Evolutionary conservation across 1,140 invertebrate genomes (phyloP).

Genomic region (Aphelenchoides fujianensis): DNA sequence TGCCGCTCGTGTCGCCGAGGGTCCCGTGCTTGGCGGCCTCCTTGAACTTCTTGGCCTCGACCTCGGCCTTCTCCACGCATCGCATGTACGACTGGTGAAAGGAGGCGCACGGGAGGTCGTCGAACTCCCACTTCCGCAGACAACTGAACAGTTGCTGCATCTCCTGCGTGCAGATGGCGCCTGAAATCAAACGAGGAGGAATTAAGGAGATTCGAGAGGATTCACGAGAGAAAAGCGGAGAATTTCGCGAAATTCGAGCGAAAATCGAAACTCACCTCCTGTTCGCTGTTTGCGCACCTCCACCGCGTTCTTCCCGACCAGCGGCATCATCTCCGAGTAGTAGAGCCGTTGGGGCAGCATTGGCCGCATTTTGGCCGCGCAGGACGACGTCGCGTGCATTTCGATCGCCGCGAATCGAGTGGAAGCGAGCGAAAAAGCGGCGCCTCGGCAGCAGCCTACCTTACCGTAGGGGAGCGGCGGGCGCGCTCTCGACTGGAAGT

Average conservation of each 20-base stretch:
- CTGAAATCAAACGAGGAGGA: slow-evolving; percentile 26
- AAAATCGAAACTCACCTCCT: slow-evolving; percentile 23
- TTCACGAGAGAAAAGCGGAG: no score
- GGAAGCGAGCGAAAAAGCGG: no score
- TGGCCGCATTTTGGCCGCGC: neutral
- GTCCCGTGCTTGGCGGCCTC: slow-evolving; percentile 48
- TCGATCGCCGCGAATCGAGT: neutral
- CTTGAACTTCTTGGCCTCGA: slow-evolving; percentile 37
- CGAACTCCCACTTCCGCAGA: slow-evolving; percentile 59
- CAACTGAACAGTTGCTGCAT: slow-evolving; percentile 54
- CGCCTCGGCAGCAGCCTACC: no score
- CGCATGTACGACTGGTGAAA: slow-evolving; percentile 48
- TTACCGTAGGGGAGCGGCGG: no score
- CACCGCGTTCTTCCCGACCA: slow-evolving; percentile 27
- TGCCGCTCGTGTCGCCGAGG: slow-evolving; percentile 41
- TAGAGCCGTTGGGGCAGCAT: slow-evolving; percentile 1
- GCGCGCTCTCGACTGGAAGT: no score
- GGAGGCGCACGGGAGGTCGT: slow-evolving; percentile 51
- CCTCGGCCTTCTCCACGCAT: slow-evolving; percentile 46
- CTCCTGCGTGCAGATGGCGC: slow-evolving; percentile 52
- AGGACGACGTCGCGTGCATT: neutral
- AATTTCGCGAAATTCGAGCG: neutral
- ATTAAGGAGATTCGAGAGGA: slow-evolving; percentile 3
- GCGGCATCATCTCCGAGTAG: slow-evolving; percentile 27
- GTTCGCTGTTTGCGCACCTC: slow-evolving; percentile 28